Conservation (phyloP, 2,113 vertebrate species). For the Procapra przewalskii region DNA sequence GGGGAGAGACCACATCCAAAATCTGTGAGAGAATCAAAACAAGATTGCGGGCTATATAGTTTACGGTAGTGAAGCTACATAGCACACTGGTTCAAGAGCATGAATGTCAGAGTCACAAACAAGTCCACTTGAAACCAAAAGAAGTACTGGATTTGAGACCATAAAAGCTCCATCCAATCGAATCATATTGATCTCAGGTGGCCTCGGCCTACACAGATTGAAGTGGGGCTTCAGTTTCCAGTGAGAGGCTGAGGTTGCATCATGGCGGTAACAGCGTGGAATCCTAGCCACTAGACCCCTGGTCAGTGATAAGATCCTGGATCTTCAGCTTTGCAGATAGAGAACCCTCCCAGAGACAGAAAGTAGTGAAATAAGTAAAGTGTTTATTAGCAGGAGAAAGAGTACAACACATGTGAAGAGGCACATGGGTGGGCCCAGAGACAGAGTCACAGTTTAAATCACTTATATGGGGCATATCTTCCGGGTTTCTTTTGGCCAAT, state of each 20-base stretch:
- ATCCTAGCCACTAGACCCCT: background rate
- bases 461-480: background rate
- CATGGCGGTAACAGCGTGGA: background rate
- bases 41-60: background rate
- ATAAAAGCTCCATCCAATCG: background rate
- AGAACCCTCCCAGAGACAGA: background rate
- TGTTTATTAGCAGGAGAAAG: background rate
- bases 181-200: background rate
- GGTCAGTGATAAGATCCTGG: background rate
- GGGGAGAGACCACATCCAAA: background rate
- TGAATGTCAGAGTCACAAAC: background rate
- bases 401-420: background rate
- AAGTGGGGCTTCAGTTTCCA: background rate
- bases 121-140: background rate
- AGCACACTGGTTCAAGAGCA: background rate
- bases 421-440: background rate
- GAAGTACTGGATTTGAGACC: background rate
- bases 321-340: background rate
- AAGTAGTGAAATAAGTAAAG: background rate
- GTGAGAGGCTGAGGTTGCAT: background rate
- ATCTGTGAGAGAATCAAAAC: background rate
- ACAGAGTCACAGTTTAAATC: background rate
- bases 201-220: background rate
- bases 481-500: background rate
- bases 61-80: background rate